These are phyloP conservation scores for Catocala fraxini DNA, from an alignment of 2,888 invertebrate genomes.

Conservation along the genomic window DNA sequence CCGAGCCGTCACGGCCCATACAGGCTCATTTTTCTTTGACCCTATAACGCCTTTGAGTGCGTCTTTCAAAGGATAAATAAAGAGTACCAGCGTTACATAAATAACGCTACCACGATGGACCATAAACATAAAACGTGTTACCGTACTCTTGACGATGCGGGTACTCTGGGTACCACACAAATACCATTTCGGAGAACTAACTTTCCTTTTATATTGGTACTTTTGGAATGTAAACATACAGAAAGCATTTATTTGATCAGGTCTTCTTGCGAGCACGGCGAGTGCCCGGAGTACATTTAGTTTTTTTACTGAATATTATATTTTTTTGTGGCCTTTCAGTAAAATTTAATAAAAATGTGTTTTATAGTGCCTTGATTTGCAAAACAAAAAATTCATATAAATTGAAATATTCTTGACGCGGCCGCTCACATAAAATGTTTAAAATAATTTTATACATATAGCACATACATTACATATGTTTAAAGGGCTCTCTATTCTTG, in stretches of 20 bases:
- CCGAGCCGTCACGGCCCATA: slow-evolving; percentile 29
- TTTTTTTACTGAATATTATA: slow-evolving; percentile 38
- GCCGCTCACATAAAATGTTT: too few relatives aligned
- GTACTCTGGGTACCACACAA: slow-evolving; percentile 51
- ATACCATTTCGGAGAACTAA: slow-evolving; percentile 65
- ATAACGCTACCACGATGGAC: slow-evolving; percentile 62
- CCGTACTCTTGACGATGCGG: slow-evolving; percentile 58
- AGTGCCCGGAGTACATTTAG: slow-evolving; percentile 22
- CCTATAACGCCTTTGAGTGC: slow-evolving; percentile 46
- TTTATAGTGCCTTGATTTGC: neutral
- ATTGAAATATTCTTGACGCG: too few relatives aligned
- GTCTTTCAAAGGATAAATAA: slow-evolving; percentile 58
- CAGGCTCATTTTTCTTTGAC: slow-evolving; percentile 49
- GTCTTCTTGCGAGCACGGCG: slow-evolving; percentile 33
- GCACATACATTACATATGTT: too few relatives aligned
- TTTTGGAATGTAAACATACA: slow-evolving; percentile 58
- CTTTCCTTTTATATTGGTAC: slow-evolving; percentile 64
- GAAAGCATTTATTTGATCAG: slow-evolving; percentile 61
- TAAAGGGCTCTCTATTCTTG: too few relatives aligned
- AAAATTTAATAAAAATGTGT: neutral
- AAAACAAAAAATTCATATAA: neutral
- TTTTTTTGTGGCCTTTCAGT: slow-evolving; percentile 6
- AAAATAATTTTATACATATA: too few relatives aligned
- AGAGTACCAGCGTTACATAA: slow-evolving; percentile 60
- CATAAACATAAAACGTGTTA: slow-evolving; percentile 71